phyloP scores from a whole-genome alignment of 92 coral and sea anemone species.

The Zoanthus sansibaricus region DNA sequence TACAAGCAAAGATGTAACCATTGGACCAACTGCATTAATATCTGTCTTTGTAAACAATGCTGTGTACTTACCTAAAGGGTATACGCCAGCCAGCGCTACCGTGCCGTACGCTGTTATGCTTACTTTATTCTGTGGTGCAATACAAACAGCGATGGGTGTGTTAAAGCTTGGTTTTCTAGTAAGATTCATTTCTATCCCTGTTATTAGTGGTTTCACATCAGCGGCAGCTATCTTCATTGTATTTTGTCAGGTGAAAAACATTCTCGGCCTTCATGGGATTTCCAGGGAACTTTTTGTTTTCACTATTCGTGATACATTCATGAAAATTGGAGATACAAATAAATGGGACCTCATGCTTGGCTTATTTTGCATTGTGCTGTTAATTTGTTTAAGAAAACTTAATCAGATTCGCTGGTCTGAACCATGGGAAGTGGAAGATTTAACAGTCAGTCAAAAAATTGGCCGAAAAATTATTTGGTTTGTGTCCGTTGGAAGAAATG shows the following conservation, averaged over 20 bases:
- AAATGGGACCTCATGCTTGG: conserved; percentile 84
- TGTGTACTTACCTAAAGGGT: background rate
- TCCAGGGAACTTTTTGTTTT: conserved; percentile 64
- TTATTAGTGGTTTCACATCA: conserved; percentile 94
- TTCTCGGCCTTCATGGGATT: conserved; percentile 79
- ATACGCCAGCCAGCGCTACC: conserved; percentile 8
- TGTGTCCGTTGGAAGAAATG: conserved; percentile 83
- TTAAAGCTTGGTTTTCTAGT: conserved; percentile 91
- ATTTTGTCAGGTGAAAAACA: conserved; percentile 77
- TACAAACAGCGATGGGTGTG: conserved; percentile 78
- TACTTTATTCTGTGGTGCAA: conserved; percentile 78
- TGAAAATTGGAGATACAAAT: conserved; percentile 68
- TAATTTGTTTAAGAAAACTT: conserved; percentile 63
- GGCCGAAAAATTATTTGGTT: conserved; percentile 90
- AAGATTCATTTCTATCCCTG: conserved; percentile 90
- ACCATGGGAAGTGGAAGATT: conserved; percentile 65
- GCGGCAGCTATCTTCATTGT: conserved; percentile 94
- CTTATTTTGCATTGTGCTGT: conserved; percentile 64
- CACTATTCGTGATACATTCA: conserved; percentile 67
- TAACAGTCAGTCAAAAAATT: conserved; percentile 66
- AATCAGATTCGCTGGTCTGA: conserved; percentile 68
- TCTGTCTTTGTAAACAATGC: conserved; percentile 76
- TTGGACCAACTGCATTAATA: conserved; percentile 98
- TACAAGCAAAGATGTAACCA: conserved; percentile 87
- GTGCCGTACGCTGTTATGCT: conserved; percentile 75